Conservation (phyloP, 2,888 invertebrate genomes). For the Cyaniris semiargus region DNA sequence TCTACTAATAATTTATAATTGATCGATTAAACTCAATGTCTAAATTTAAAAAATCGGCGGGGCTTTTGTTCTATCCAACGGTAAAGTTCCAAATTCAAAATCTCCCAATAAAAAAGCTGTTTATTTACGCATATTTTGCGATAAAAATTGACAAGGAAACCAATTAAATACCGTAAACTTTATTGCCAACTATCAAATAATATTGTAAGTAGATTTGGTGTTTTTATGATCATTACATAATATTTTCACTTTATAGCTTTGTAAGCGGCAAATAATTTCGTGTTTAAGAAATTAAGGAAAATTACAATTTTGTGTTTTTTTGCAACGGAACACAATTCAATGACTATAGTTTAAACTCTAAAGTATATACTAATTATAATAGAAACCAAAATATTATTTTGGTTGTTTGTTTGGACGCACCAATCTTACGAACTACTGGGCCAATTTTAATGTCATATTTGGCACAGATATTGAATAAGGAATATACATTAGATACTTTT, state of each 20-base stretch:
- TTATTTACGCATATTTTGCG: slow-evolving; percentile 20
- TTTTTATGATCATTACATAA: slow-evolving; percentile 35
- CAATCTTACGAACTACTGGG: too few relatives aligned
- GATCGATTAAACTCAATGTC: neutral
- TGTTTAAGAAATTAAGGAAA: neutral
- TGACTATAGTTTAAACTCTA: too few relatives aligned
- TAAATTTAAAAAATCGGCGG: neutral
- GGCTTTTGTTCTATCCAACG: neutral
- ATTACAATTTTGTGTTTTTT: neutral
- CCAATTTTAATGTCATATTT: too few relatives aligned
- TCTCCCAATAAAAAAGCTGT: slow-evolving; percentile 12
- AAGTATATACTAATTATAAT: too few relatives aligned
- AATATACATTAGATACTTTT: too few relatives aligned
- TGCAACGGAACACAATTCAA: neutral
- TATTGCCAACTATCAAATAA: slow-evolving; percentile 35
- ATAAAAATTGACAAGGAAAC: slow-evolving; percentile 15
- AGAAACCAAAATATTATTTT: too few relatives aligned
- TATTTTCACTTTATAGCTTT: slow-evolving; percentile 3
- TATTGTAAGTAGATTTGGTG: slow-evolving; percentile 33
- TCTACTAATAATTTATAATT: neutral
- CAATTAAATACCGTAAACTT: slow-evolving; percentile 39
- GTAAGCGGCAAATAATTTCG: neutral
- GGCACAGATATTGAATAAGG: too few relatives aligned
- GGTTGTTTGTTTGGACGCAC: too few relatives aligned
- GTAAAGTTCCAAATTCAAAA: neutral